Conservation (phyloP, 64 coral and sea anemone genomes). For the Pachyseris speciosa region DNA sequence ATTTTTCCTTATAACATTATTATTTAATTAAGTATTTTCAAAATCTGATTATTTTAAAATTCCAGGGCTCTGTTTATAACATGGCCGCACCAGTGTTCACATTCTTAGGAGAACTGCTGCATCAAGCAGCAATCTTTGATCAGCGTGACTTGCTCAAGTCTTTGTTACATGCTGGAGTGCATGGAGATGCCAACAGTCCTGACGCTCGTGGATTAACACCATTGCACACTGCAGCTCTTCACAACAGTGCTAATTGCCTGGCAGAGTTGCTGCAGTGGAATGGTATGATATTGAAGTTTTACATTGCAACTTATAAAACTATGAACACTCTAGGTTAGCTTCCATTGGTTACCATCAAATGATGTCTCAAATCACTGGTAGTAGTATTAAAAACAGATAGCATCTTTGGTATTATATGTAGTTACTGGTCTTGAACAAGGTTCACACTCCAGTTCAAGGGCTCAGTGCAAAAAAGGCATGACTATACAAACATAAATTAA, state of each 20-base stretch:
- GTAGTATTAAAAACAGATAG: too few species aligned
- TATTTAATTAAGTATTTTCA: too few species aligned
- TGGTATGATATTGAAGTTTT: conserved; percentile 66
- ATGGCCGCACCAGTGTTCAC: conserved; percentile 88
- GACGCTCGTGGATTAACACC: conserved; percentile 84
- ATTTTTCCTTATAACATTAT: too few species aligned
- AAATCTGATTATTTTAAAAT: neutral
- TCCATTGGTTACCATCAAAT: too few species aligned
- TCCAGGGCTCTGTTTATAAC: neutral
- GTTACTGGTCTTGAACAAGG: too few species aligned
- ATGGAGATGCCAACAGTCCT: conserved; percentile 78
- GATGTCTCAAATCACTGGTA: too few species aligned
- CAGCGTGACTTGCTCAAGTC: conserved; percentile 83
- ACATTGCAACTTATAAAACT: too few species aligned
- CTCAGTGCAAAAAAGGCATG: too few species aligned
- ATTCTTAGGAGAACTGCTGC: conserved; percentile 84
- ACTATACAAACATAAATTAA: too few species aligned
- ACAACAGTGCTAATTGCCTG: conserved; percentile 78
- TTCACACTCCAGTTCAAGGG: too few species aligned
- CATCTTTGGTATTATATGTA: too few species aligned
- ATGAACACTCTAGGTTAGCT: too few species aligned
- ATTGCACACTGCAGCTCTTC: conserved; percentile 83
- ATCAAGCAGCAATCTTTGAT: conserved; percentile 92
- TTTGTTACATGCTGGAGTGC: conserved; percentile 64
- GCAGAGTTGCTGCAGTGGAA: conserved; percentile 77